These are phyloP conservation scores for Spea multiplicata DNA, from an alignment of 2,113 vertebrate species.

Conservation along the genomic window DNA sequence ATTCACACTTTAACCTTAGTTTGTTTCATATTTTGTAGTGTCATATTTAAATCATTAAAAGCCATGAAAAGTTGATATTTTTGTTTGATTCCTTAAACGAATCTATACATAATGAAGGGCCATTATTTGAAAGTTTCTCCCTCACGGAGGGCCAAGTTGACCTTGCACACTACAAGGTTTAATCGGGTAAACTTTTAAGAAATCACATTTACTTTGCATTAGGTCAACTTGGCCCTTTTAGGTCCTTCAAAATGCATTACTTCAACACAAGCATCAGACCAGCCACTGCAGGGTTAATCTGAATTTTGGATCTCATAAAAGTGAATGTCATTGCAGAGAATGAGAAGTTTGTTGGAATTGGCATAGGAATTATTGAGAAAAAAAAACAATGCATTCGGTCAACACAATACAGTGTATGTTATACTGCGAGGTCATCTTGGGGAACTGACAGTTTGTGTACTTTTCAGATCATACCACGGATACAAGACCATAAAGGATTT, in stretches of 20 bases:
- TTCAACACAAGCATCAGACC: not conserved
- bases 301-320: not conserved
- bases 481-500: slow-evolving; percentile 97
- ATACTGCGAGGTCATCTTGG: not conserved
- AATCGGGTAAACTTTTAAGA: too few species aligned
- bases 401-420: not conserved
- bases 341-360: slow-evolving; percentile 31
- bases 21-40: not conserved
- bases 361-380: slow-evolving; percentile 7
- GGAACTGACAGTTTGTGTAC: not conserved
- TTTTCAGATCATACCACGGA: slow-evolving; percentile 84
- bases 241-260: too few species aligned
- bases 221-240: too few species aligned
- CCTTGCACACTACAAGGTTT: too few species aligned
- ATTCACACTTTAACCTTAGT: not conserved
- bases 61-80: too few species aligned
- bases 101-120: too few species aligned
- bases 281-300: not conserved
- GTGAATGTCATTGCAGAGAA: slow-evolving; percentile 15
- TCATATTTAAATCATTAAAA: not conserved
- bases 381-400: slow-evolving; percentile 11
- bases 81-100: too few species aligned
- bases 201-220: too few species aligned
- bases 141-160: too few species aligned
- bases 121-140: too few species aligned